Base-by-base conservation (phyloP, 2,113 vertebrate genomes). In the Lepisosteus oculatus region DNA sequence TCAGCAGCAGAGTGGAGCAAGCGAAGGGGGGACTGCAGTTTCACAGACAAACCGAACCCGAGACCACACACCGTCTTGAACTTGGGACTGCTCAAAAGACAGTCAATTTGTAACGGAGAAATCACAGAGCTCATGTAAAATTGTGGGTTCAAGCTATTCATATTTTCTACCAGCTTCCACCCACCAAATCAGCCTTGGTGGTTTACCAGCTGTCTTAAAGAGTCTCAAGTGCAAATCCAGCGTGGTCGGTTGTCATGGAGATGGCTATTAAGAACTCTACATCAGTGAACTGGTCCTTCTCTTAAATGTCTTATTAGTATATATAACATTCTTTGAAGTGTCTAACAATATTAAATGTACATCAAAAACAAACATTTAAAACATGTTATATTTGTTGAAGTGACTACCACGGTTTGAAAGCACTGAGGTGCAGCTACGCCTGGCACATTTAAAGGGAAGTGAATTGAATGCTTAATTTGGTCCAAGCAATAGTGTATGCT, bases 291-390 rank as follows among this genome's bases (percentile, higher is more conserved):
- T 57, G 70, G 76, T 80, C 71, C 77, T 63, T 66, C 80, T 74
- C 83, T 81, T 85, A 82, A 88, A 88, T 13, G 67, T 51, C 70
- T 84, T 83, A 88, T 75, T 82, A 70, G 82, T 71, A 73, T 84
- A 80, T 87, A 86, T 88, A 88, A 90, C 90, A 74, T 86, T 87
- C 85, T 81, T 76, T 84, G 87, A 83, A 82, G 81, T 83, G 68
- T 84, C 76, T 81, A 78, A 90, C 85, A 79, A 78, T 79, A 29
- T 51, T 51, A 51, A 9, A 6, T 51, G 47, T 51, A 51, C 29
- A 29, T 29, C 1, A 1, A 1, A 51, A 51, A 51, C 9, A 51
- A 51, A 6, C 5, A 51, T 2, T 51, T 51, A 51, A 29, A 51
- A 9, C 47, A 29, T 29, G 29, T 1, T 29, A 2, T 29, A 29